Evolutionary conservation across 2,113 vertebrate genomes (phyloP), one percentile per base, ranked within the genome.

Genomic region (Piaya cayana): DNA sequence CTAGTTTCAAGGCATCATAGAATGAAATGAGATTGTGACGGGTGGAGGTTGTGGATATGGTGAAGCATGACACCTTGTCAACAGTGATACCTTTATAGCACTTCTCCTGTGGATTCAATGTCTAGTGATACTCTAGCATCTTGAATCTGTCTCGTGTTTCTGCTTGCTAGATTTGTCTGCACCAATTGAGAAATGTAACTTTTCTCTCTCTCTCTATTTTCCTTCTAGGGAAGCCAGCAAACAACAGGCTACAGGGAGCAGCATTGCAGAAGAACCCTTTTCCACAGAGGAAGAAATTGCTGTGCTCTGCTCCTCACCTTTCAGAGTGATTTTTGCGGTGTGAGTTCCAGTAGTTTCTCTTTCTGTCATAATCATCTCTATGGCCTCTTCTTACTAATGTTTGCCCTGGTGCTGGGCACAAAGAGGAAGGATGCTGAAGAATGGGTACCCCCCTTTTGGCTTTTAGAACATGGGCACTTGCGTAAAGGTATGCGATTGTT

Each of bases 391-490:
- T 97, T 98, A 87, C 95, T 99, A 98, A 98, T 97, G 1, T 91
- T 98, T 98, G 85, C 80, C 97, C 92, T 84, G 95, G 55, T 98
- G 97, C 95, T 98, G 98, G 98, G 98, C 97, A 92, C 96, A 98
- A 95, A 97, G 95, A 87, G 97, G 97, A 98, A 98, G 98, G 97
- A 98, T 97, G 95, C 95, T 97, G 98, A 98, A 98, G 98, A 98
- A 98, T 98, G 98, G 97, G 95, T 98, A 63, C 97, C 97, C 89
- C 59, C 78, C 82, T 98, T 97, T 92, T 94, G 92, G 67, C 97
- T 99, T 96, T 98, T 97, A 95, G 97, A 99, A 86, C 98, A 99
- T 98, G 98, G 98, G 76, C 97, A 98, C 95, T 98, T 98, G 72
- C 98, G 97, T 98, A 98, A 99, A 99, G 99, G 99, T 99, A 97